A percentile compares a stretch with the other conserved stretches of the same genome.
Evolutionary conservation across 2,888 invertebrate species (phyloP).

Genomic region (Tethea ocularis): DNA sequence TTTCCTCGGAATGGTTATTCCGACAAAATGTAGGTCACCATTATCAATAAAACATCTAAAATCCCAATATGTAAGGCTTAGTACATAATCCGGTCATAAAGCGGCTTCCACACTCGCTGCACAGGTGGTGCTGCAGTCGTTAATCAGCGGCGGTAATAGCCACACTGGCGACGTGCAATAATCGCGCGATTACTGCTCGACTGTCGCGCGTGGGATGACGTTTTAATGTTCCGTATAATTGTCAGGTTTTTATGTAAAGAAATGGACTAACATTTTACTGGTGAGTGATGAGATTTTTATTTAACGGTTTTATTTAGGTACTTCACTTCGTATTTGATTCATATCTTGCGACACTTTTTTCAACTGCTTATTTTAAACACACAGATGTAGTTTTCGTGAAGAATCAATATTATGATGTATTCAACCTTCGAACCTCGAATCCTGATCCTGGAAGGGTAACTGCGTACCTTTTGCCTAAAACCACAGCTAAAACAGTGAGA

Average conservation of each 20-base stretch:
- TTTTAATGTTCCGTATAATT: neutral
- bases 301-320: no score
- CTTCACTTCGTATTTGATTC: no score
- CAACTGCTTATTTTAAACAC: no score
- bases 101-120: neutral
- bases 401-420: no score
- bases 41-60: constrained; percentile 1
- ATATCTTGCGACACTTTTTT: no score
- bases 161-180: neutral
- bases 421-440: no score
- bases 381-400: no score
- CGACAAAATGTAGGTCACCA: neutral
- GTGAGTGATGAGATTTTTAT: no score
- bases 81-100: neutral
- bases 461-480: no score
- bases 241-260: neutral
- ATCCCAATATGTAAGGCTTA: constrained; percentile 3
- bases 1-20: neutral
- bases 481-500: no score
- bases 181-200: neutral
- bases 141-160: constrained; percentile 1
- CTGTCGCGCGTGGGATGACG: neutral
- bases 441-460: no score
- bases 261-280: neutral
- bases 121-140: neutral